Percentiles rank a stretch among this genome's conserved stretches.
phyloP scores from a whole-genome alignment of 1,140 invertebrate species.

The Coelopa frigida region DNA sequence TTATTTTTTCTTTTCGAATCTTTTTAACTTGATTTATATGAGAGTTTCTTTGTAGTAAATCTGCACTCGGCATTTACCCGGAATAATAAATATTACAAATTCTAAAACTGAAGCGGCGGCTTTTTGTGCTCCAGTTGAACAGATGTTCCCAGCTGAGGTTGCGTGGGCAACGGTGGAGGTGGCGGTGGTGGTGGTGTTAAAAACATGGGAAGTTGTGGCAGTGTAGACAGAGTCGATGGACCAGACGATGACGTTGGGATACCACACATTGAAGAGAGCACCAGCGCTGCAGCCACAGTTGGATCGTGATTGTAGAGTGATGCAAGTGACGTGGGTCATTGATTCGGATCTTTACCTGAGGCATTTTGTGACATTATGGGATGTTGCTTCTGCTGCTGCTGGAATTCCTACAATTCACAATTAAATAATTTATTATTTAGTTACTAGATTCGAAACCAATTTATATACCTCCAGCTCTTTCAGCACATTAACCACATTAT shows the following conservation, averaged over 20 bases:
- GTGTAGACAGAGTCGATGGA: constrained; percentile 18
- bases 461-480: constrained; percentile 8
- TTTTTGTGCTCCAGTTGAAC: constrained; percentile 1
- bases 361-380: constrained; percentile 4
- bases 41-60: too few relatives aligned
- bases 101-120: constrained; percentile 5
- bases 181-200: constrained; percentile 20
- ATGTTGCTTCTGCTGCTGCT: background rate
- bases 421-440: background rate
- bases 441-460: background rate
- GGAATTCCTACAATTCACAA: constrained; percentile 4
- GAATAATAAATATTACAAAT: too few relatives aligned
- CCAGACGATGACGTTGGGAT: constrained; percentile 3
- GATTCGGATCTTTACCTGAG: constrained; percentile 15
- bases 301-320: constrained; percentile 38
- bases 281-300: constrained; percentile 33
- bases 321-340: constrained; percentile 30
- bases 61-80: too few relatives aligned
- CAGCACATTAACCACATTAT: constrained; percentile 19
- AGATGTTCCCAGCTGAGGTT: constrained; percentile 3
- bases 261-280: constrained; percentile 35
- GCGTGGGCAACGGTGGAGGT: constrained; percentile 3
- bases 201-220: constrained; percentile 42
- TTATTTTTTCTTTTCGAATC: too few relatives aligned
- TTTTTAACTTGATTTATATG: too few relatives aligned